Evolutionary conservation across 2,113 vertebrate genomes (phyloP).

Genomic region (Mus spicilegus): DNA sequence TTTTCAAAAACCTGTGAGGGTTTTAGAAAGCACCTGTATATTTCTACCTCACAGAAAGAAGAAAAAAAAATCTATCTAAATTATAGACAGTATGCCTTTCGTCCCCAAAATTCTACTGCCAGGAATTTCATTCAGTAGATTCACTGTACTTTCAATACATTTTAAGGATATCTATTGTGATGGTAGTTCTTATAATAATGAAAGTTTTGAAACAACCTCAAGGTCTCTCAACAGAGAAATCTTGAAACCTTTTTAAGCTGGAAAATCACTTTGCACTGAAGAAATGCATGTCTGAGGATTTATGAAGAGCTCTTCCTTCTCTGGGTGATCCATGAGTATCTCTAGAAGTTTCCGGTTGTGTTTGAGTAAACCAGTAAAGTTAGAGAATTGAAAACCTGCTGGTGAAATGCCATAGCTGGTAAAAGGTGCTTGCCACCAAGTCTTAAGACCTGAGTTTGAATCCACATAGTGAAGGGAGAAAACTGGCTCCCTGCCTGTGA

Average conservation of each 20-base stretch:
- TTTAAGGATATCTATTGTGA: not conserved
- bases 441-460: not conserved
- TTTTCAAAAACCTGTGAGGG: not conserved
- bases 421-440: not conserved
- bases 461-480: not conserved
- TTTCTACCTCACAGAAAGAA: not conserved
- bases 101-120: not conserved
- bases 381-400: not conserved
- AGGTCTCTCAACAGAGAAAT: not conserved
- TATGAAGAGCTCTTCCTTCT: not conserved
- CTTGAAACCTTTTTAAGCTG: not conserved
- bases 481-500: not conserved
- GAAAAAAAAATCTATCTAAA: not conserved
- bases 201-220: not conserved
- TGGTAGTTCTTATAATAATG: not conserved
- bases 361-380: not conserved
- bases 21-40: not conserved
- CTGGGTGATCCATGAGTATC: not conserved
- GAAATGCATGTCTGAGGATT: not conserved
- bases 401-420: not conserved
- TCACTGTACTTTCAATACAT: not conserved
- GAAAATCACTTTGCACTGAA: not conserved
- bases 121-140: not conserved
- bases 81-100: not conserved
- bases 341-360: not conserved